Evolutionary conservation across 2,797 vertebrate species (phyloP).

Genomic region (Arctocebus calabarensis): DNA sequence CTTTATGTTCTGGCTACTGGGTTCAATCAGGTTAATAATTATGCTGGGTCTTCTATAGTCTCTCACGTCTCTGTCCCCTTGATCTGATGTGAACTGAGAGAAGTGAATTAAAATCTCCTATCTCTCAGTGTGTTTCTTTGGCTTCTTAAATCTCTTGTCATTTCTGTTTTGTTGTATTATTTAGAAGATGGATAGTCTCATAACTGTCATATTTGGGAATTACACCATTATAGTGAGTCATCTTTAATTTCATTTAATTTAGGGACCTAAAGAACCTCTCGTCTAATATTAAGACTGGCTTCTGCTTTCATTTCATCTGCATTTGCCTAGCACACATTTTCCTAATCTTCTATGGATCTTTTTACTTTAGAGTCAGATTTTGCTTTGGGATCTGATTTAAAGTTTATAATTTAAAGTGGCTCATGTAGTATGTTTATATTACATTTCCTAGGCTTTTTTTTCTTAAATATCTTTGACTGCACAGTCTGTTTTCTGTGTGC

Average conservation of each 20-base stretch:
- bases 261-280: neutral
- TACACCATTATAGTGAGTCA: neutral
- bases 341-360: neutral
- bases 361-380: conserved; percentile 17
- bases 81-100: neutral
- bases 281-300: neutral
- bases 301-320: conserved; percentile 40
- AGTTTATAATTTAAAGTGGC: neutral
- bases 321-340: neutral
- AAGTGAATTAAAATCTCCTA: conserved; percentile 7
- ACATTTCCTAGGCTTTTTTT: neutral
- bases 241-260: neutral
- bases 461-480: neutral
- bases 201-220: neutral
- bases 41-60: neutral
- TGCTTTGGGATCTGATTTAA: conserved; percentile 36
- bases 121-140: neutral
- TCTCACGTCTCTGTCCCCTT: neutral
- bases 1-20: neutral
- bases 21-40: conserved; percentile 5
- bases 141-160: neutral
- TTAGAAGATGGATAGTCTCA: neutral
- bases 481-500: neutral
- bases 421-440: neutral
- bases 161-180: neutral